phyloP scores from a whole-genome alignment of 1,140 invertebrate species.

The Drosophila lacteicornis region DNA sequence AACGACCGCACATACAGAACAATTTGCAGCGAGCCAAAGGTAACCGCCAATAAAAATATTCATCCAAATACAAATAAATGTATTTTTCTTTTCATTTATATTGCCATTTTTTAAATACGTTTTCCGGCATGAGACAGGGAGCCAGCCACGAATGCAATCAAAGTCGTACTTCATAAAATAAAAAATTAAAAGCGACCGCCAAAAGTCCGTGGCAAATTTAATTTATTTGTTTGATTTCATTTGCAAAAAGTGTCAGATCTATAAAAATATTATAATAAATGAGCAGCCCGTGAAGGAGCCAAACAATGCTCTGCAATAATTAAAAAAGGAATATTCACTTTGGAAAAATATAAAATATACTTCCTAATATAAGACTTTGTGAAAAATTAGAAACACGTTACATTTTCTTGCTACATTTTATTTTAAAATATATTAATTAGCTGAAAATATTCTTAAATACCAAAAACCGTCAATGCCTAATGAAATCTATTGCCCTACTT shows the following conservation, averaged over 20 bases:
- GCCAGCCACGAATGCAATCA: constrained; percentile 33
- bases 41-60: constrained; percentile 79
- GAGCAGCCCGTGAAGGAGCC: not conserved
- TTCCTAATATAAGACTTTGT: no score
- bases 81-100: constrained; percentile 39
- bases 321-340: not conserved
- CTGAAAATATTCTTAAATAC: not conserved
- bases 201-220: constrained; percentile 60
- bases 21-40: constrained; percentile 60
- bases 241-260: constrained; percentile 42
- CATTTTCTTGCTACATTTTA: no score
- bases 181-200: constrained; percentile 28
- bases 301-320: not conserved
- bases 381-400: no score
- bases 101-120: constrained; percentile 37
- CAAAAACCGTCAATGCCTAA: not conserved
- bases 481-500: constrained; percentile 1
- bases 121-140: constrained; percentile 48
- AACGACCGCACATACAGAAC: constrained; percentile 65
- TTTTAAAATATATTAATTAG: no score
- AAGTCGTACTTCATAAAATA: constrained; percentile 52
- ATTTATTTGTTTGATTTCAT: constrained; percentile 74
- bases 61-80: constrained; percentile 51
- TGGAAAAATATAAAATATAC: not conserved
- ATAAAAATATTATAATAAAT: constrained; percentile 47